These are phyloP conservation scores for Apolygus lucorum DNA, from an alignment of 1,140 invertebrate species.

Conservation along the genomic window DNA sequence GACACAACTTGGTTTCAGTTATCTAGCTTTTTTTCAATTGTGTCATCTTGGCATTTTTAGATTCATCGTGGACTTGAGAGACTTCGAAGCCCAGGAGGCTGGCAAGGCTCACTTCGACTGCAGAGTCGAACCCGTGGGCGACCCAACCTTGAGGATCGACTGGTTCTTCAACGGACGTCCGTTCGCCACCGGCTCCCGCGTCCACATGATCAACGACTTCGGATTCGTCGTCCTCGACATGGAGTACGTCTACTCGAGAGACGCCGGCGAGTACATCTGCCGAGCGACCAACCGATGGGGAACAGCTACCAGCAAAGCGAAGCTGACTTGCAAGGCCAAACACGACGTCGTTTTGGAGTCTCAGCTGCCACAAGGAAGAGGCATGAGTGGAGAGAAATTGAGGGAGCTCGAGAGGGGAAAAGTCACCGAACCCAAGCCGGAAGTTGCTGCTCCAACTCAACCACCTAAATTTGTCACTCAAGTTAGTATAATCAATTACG, in stretches of 20 bases:
- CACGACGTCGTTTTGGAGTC: constrained; percentile 81
- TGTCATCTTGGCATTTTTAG: too few relatives aligned
- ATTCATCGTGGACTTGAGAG: constrained; percentile 39
- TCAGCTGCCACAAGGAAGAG: constrained; percentile 83
- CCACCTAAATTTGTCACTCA: constrained; percentile 79
- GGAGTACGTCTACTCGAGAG: constrained; percentile 74
- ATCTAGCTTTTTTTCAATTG: too few relatives aligned
- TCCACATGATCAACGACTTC: constrained; percentile 86
- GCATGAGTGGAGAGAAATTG: constrained; percentile 84
- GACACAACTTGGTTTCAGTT: too few relatives aligned
- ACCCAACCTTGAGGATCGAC: constrained; percentile 81
- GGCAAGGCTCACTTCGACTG: constrained; percentile 86
- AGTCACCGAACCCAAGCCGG: constrained; percentile 53
- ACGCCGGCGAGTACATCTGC: constrained; percentile 79
- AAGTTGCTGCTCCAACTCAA: constrained; percentile 55
- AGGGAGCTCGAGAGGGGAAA: constrained; percentile 85
- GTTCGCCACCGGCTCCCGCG: constrained; percentile 76
- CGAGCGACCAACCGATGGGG: constrained; percentile 79
- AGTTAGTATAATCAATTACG: too few relatives aligned
- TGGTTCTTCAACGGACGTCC: constrained; percentile 90
- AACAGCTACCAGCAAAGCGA: constrained; percentile 70
- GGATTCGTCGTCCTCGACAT: constrained; percentile 84
- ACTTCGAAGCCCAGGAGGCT: constrained; percentile 72
- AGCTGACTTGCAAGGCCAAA: constrained; percentile 73
- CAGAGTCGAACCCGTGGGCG: constrained; percentile 75